Evolutionary conservation across 2,888 invertebrate genomes (phyloP), one percentile per base, ranked within the genome.

Genomic region (Nebria salina): DNA sequence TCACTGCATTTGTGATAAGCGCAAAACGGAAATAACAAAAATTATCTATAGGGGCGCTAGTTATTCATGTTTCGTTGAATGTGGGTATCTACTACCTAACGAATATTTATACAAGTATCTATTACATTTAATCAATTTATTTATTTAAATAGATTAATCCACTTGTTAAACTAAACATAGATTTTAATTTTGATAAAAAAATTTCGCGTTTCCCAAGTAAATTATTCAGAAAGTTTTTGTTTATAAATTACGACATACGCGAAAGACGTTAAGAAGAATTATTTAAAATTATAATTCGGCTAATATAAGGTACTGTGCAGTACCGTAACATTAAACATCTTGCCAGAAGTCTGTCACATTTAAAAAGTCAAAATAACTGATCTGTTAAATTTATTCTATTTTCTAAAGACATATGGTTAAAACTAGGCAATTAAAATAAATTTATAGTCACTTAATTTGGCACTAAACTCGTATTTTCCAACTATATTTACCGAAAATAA

Each of bases 231-330:
- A 5, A 54, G 13, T 13, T 8, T 54, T 54, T 3, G 54, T 11
- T 54, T 54, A 54, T 2, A 7, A 54, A 8, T 6, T 54, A 54
- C 54, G 7, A 54, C 54, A 54, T 54, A 54, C 13, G 8, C 54
- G 54, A 54, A 54, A 34, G 70, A 70, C 42, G 72, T 77, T 70
- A 15, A 41, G 9, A 11, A 20, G 70, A 72, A 43, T 64, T 73
- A 80, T 80, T 80, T 80, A 75, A 75, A 80, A 70, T 80, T 80
- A 34, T 68, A 80, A 80, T 75, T 72, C 41, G 34, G 13, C 15
- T 72, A 72, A 72, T 54, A 75, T 79, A 79, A 79, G 68, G 74
- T 43, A 43, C 80, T 34, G 75, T 80, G 41, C 72, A 80, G 9
- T 70, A 80, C 75, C 72, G 75, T 68, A 80, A 80, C 70, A 70